Base-by-base conservation (phyloP, 2,113 vertebrate genomes). In the Pedionomus torquatus region DNA sequence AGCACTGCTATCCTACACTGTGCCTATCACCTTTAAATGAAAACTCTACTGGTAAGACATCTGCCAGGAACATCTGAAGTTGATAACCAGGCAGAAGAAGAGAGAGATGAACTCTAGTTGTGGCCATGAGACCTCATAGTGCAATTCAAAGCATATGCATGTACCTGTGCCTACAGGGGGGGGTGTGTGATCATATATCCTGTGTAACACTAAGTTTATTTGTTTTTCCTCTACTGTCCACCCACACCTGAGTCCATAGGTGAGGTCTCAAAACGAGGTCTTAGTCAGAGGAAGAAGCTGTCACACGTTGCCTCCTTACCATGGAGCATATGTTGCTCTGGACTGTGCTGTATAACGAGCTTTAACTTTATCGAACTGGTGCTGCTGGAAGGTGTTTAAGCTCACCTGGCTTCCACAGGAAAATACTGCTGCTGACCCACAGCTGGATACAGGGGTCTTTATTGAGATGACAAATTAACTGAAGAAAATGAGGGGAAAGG, bases 171-270 rank as follows among this genome's bases (percentile, higher is more conserved):
- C 1, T 52, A 7, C 25, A 60, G 70, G 13, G 13, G 2, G 41
- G 41, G 10, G 41, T 41, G 41, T 37, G 2, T 11, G 33, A 10
- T 18, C 46, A 2, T 14, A 17, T 3, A 0, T 43, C 25, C 26
- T 46, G 9, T 37, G 25, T 37, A 21, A 30, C 11, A 4, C 41
- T 8, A 0, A 1, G 0, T 3, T 63, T 19, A 8, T 57, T 60
- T 60, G 23, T 1, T 48, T 70, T 74, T 25, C 49, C 49, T 51
- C 37, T 77, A 5, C 49, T 65, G 11, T 14, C 43, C 7, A 2
- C 43, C 54, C 31, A 70, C 58, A 43, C 33, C 15, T 51, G 39
- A 85, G 55, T 23, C 41, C 1, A 0, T 19, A 18, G 5, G 4
- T 33, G 51, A 68, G 44, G 11, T 71, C 60, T 76, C 30, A 33